A percentile compares a stretch with the other conserved stretches of the same genome.
These are phyloP conservation scores for Abramis brama DNA, from an alignment of 2,113 vertebrate species.

Conservation along the genomic window DNA sequence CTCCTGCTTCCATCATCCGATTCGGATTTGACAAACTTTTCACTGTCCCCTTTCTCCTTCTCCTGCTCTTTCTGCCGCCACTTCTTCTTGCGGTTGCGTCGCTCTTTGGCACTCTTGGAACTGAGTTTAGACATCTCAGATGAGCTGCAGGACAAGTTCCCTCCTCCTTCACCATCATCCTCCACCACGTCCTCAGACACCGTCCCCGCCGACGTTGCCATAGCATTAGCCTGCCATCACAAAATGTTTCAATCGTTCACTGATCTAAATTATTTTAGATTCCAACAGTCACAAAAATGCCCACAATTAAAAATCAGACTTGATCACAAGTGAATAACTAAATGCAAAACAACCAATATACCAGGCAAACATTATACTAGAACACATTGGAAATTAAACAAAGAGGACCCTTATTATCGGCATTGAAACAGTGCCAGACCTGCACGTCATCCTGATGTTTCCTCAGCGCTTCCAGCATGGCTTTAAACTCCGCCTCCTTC, in stretches of 20 bases:
- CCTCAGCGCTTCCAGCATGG: slow-evolving; percentile 95
- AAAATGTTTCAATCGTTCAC: neutral
- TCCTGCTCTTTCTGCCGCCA: slow-evolving; percentile 93
- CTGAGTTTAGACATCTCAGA: slow-evolving; percentile 96
- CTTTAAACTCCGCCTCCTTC: slow-evolving; percentile 96
- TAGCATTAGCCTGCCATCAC: slow-evolving; percentile 82
- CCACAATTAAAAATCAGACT: neutral
- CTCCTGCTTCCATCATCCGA: slow-evolving; percentile 95
- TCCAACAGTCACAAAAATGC: neutral
- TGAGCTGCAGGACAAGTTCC: slow-evolving; percentile 90
- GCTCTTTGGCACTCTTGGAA: slow-evolving; percentile 97
- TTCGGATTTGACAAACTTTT: slow-evolving; percentile 97
- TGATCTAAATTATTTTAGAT: neutral
- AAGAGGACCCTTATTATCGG: neutral
- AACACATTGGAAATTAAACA: neutral
- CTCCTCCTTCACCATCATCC: slow-evolving; percentile 90
- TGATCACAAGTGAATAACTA: neutral
- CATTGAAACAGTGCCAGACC: slow-evolving; percentile 68
- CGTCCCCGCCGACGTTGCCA: slow-evolving; percentile 92
- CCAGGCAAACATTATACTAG: neutral
- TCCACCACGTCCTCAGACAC: slow-evolving; percentile 93
- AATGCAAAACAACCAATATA: neutral
- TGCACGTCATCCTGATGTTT: slow-evolving; percentile 95
- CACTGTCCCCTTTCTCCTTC: slow-evolving; percentile 93
- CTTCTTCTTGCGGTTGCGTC: slow-evolving; percentile 93